Conservation (phyloP, 2,113 vertebrate genomes). For the Sapajus apella region DNA sequence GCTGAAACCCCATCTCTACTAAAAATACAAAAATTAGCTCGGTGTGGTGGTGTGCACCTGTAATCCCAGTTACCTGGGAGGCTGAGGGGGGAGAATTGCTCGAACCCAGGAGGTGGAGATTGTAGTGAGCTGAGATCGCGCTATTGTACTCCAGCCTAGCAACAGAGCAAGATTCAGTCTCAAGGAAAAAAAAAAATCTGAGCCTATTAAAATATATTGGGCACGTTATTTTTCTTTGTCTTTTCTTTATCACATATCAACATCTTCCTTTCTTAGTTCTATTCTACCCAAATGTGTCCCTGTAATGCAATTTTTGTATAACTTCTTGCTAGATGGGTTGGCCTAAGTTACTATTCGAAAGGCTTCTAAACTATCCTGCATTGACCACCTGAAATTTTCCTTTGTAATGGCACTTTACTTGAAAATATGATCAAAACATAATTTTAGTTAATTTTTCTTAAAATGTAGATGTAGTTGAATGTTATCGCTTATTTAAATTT, state of each 20-base stretch:
- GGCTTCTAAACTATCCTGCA: neutral
- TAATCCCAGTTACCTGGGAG: too few relatives aligned
- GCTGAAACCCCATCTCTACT: too few relatives aligned
- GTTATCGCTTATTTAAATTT: neutral
- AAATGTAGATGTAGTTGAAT: neutral
- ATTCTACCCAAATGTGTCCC: neutral
- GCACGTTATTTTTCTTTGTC: neutral
- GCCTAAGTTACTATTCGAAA: neutral
- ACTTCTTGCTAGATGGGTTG: neutral
- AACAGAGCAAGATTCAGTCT: too few relatives aligned
- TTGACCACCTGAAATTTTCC: neutral
- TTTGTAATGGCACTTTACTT: neutral
- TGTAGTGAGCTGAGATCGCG: too few relatives aligned
- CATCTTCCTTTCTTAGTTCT: constrained; percentile 3
- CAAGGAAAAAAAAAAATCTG: neutral
- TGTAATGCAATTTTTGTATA: neutral
- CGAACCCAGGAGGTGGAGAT: too few relatives aligned
- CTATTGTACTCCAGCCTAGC: too few relatives aligned
- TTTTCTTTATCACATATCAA: neutral
- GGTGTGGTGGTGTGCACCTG: too few relatives aligned
- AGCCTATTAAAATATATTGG: neutral
- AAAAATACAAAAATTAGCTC: too few relatives aligned
- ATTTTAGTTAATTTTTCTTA: constrained; percentile 13
- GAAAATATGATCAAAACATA: neutral
- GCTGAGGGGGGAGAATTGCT: too few relatives aligned